Evolutionary conservation across 2,888 invertebrate species (phyloP), one percentile per base, ranked within the genome.

Genomic region (Rhagophthalmus giganteus): DNA sequence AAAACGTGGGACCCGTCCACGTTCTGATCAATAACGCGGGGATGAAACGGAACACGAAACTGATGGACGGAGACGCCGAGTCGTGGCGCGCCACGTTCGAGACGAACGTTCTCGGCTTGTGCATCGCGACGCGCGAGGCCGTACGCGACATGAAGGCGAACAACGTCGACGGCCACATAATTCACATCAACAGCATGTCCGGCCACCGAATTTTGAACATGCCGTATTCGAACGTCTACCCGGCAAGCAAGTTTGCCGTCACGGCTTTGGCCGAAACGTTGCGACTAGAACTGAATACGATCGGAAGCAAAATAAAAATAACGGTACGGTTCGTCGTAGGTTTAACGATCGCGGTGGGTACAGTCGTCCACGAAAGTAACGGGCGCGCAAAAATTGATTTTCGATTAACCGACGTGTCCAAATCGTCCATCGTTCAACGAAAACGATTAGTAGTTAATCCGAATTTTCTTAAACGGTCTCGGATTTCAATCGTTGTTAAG

Each of bases 1-100:
- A 61, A 9, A 59, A 57, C 39, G 30, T 60, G 7, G 63, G 63
- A 1, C 54, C 55, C 1, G 57, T 61, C 28, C 50, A 54, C 44
- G 45, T 63, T 27, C 32, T 63, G 11, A 41, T 63, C 20, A 63
- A 63, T 37, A 60, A 60, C 30, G 62, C 62, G 7, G 63, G 60
- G 1, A 30, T 57, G 6, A 11, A 40, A 4, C 41, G 42, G 14
- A 7, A 10, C 4, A 53, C 50, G 1, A 50, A 32, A 6, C 16
- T 63, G 1, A 5, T 46, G 11, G 54, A 53, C 12, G 61, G 60
- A 3, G 54, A 55, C 10, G 53, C 59, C 4, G 9, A 7, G n/a
- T 2, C 16, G 8, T 33, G 33, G 33, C 14, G 9, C 3, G 33
- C 14, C 15, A 8, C 12, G 5, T 2, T 33, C 2, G 33, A 33